These are phyloP conservation scores for Guaruba guarouba DNA, from an alignment of 2,113 vertebrate genomes.

Conservation along the genomic window DNA sequence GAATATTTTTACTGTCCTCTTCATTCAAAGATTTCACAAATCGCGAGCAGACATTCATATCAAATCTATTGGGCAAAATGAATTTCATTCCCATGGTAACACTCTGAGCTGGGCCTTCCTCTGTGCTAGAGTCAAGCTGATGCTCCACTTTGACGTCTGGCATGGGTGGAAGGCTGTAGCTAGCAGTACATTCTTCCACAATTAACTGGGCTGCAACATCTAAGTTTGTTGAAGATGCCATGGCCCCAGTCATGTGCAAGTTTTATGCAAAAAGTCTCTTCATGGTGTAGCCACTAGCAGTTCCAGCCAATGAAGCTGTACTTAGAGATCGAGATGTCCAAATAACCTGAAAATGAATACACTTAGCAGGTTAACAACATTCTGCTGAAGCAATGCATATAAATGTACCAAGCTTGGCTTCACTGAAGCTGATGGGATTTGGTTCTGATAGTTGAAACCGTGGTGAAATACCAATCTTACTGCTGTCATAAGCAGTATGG, in stretches of 20 bases:
- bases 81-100: conserved; percentile 97
- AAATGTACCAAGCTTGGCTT: background rate
- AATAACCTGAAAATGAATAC: conserved; percentile 37
- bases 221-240: conserved; percentile 73
- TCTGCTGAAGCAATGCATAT: background rate
- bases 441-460: background rate
- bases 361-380: rapidly evolving
- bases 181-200: conserved; percentile 83
- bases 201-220: conserved; percentile 74
- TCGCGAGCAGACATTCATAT: conserved; percentile 98
- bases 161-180: conserved; percentile 84
- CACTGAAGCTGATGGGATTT: background rate
- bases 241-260: background rate
- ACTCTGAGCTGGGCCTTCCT: conserved; percentile 80
- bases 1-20: conserved; percentile 98
- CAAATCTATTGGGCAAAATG: conserved; percentile 95
- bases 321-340: background rate
- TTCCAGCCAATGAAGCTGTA: background rate
- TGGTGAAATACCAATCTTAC: background rate
- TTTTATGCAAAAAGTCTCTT: background rate
- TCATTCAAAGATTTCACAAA: conserved; percentile 98
- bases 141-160: conserved; percentile 89
- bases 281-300: background rate
- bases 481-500: background rate
- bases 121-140: conserved; percentile 73